phyloP scores from a whole-genome alignment of 2,888 invertebrate species.

The Copidosoma aretas region DNA sequence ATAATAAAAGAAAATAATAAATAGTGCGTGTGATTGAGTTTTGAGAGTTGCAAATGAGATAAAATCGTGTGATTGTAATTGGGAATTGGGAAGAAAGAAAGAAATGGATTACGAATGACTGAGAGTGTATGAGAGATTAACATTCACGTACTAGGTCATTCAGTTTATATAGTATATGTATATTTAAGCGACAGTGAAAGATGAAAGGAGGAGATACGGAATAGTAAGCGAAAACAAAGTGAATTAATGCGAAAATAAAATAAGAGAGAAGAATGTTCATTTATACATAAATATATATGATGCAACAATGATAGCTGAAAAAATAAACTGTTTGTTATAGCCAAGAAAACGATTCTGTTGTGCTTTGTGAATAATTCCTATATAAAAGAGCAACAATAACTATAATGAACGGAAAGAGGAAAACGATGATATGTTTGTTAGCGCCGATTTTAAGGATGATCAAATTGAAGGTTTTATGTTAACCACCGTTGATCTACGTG shows the following conservation, averaged over 20 bases:
- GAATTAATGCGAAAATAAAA: conserved; percentile 20
- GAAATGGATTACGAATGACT: neutral
- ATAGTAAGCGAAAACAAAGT: conserved; percentile 17
- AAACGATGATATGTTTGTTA: no score
- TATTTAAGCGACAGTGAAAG: conserved; percentile 33
- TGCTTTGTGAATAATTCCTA: conserved; percentile 50
- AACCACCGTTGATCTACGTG: no score
- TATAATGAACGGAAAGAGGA: neutral
- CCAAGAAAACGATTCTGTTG: conserved; percentile 49
- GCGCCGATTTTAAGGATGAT: no score
- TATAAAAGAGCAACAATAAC: conserved; percentile 21
- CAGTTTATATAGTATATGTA: conserved; percentile 29
- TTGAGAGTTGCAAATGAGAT: neutral
- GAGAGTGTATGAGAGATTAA: conserved; percentile 3
- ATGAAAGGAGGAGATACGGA: conserved; percentile 8
- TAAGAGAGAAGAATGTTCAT: conserved; percentile 53
- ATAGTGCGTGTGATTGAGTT: neutral
- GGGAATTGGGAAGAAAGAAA: neutral
- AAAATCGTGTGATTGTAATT: neutral
- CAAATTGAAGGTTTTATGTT: no score
- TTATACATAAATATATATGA: conserved; percentile 39
- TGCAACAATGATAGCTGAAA: neutral
- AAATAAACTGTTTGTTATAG: conserved; percentile 59
- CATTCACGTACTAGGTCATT: conserved; percentile 20
- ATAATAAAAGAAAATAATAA: neutral